Percentiles rank a stretch among this genome's conserved stretches.
phyloP scores from a whole-genome alignment of 2,797 vertebrate genomes.

The Cyclopterus lumpus region DNA sequence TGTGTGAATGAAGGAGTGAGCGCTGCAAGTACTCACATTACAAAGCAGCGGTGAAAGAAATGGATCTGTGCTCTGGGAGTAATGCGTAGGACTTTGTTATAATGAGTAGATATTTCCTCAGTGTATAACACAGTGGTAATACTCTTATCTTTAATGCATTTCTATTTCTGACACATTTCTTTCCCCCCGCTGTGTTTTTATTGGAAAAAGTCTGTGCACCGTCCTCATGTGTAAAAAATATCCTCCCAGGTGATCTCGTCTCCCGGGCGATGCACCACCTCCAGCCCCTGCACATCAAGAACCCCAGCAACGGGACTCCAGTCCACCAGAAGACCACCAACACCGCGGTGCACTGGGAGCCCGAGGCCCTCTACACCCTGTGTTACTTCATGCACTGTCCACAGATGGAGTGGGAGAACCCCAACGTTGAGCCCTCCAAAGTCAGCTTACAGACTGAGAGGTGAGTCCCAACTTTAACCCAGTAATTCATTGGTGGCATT shows the following conservation, averaged over 20 bases:
- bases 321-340: constrained; percentile 88
- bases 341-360: constrained; percentile 92
- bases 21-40: constrained; percentile 29
- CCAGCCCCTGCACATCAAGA: constrained; percentile 93
- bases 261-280: constrained; percentile 97
- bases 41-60: constrained; percentile 30
- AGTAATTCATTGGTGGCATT: too few species aligned
- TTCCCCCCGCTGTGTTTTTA: background rate
- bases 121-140: background rate
- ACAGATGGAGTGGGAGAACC: constrained; percentile 99
- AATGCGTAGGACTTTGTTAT: constrained; percentile 20
- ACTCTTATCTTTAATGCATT: constrained; percentile 1
- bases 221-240: background rate
- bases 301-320: constrained; percentile 90
- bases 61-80: constrained; percentile 17
- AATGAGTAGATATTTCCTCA: constrained; percentile 7
- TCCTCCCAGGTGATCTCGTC: constrained; percentile 91
- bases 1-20: constrained; percentile 35
- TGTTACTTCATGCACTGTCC: constrained; percentile 99
- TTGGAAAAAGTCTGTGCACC: background rate
- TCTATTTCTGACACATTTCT: constrained; percentile 12
- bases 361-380: constrained; percentile 95
- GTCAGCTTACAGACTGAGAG: constrained; percentile 95
- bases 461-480: constrained; percentile 76
- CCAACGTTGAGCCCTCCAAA: constrained; percentile 96